Base-by-base conservation (phyloP, 35 echinoderm and acorn worm genomes). In the Lytechinus variegatus region DNA sequence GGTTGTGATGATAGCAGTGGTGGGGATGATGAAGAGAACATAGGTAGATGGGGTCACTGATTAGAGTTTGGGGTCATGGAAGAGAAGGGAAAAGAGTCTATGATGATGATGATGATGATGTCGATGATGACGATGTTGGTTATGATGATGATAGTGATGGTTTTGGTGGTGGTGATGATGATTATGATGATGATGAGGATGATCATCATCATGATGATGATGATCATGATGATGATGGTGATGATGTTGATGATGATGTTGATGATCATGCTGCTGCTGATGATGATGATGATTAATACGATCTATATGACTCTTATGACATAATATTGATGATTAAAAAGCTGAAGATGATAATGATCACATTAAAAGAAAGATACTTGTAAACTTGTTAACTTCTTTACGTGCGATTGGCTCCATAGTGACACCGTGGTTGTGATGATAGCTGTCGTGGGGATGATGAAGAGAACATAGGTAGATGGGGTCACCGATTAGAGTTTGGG, bases 81-180 rank as follows among this genome's bases (percentile, higher is more conserved):
- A 27, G 86, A 87, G 10, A 51, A 24, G 33, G 86, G 27, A 6
- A 88, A 8, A 88, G 87, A 28, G 14, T 4, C 7, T 9, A 1
- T 87, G 4, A 87, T 89, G 87, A 53, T 53, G 9, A 53, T 89
- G 52, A 53, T 89, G 28, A 89, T 89, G 87, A 89, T 89, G 87
- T 3, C 51, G 87, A 13, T 89, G 87, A 89, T 89, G 87, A 53
- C 52, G 87, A 28, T 89, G 87, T 0, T 89, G n/a, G n/a, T n/a
- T n/a, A 89, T 89, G 87, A 13, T 44, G 87, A 89, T 89, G 27
- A 13, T 4, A 19, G 33, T 27, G 52, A 28, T 27, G 87, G 52
- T 28, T 10, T 1, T 28, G n/a, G 52, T 29, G 87, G 51, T 89
- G 87, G 0, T 89, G 87, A 4, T 52, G 87, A 5, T 89, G 87